A percentile compares a stretch with the other conserved stretches of the same genome.
Conservation (phyloP, 2,113 vertebrate species). For the Tiliqua scincoides region DNA sequence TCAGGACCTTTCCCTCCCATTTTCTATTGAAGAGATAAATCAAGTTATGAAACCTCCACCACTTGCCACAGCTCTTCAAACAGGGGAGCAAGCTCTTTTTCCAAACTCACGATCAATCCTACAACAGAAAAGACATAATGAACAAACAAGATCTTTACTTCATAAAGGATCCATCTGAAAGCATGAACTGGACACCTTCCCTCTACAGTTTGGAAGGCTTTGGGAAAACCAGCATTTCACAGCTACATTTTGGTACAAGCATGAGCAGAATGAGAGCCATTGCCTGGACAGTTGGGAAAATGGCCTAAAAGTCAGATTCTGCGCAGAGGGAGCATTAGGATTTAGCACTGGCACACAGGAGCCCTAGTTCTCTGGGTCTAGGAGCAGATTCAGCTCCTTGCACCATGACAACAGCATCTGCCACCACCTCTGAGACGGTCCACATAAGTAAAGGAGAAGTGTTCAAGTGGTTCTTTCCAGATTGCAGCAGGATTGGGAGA, state of each 20-base stretch:
- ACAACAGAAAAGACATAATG: slow-evolving; percentile 21
- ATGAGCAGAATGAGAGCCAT: not conserved
- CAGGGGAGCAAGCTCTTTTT: slow-evolving; percentile 92
- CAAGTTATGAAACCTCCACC: slow-evolving; percentile 88
- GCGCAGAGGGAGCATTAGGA: not conserved
- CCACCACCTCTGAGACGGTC: not conserved
- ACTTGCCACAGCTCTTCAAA: slow-evolving; percentile 94
- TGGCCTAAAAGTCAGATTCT: not conserved
- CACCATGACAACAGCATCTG: not conserved
- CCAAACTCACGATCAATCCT: slow-evolving; percentile 95
- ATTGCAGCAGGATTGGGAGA: not conserved
- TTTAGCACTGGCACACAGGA: not conserved
- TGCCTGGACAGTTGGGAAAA: not conserved
- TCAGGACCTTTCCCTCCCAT: slow-evolving; percentile 58
- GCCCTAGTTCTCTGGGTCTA: not conserved
- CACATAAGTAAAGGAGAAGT: too few relatives aligned
- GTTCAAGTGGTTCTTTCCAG: not conserved
- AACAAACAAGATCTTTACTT: not conserved
- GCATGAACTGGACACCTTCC: accelerated
- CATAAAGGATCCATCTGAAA: accelerated
- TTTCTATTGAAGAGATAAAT: slow-evolving; percentile 46
- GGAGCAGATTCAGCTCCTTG: not conserved
- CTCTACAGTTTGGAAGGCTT: accelerated
- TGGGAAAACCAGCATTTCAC: accelerated
- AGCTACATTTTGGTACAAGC: not conserved